Conservation (phyloP, 2,113 vertebrate species). For the Rhinopomastus cyanomelas region DNA sequence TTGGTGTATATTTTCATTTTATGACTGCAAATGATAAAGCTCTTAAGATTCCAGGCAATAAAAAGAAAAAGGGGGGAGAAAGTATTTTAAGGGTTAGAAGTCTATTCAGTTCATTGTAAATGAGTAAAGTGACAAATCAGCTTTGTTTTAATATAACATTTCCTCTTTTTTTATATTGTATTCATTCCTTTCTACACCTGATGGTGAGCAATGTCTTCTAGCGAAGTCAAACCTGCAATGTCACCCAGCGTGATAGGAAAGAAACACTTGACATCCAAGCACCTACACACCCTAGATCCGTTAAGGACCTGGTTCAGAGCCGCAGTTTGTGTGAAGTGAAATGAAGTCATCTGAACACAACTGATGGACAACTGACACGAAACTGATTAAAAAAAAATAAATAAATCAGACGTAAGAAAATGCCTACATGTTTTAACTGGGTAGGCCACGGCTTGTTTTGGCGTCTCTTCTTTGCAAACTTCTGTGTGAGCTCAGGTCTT, state of each 20-base stretch:
- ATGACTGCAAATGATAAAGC: slow-evolving; percentile 87
- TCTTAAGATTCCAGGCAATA: slow-evolving; percentile 85
- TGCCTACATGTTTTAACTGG: neutral
- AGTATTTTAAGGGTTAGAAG: slow-evolving; percentile 80
- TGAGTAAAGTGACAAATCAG: slow-evolving; percentile 74
- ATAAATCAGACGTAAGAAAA: neutral
- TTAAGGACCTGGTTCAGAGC: neutral
- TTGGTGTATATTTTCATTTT: slow-evolving; percentile 88
- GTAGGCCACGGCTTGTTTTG: neutral
- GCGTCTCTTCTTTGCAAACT: neutral
- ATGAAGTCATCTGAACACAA: neutral
- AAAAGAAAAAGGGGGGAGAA: slow-evolving; percentile 68
- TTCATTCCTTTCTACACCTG: slow-evolving; percentile 27
- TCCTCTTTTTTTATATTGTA: slow-evolving; percentile 34
- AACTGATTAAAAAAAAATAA: neutral
- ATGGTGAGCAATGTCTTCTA: neutral
- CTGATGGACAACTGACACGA: neutral
- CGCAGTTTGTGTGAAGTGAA: neutral
- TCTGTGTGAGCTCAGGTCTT: neutral
- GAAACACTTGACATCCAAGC: neutral
- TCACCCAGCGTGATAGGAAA: slow-evolving; percentile 3
- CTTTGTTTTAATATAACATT: slow-evolving; percentile 52
- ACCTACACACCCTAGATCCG: neutral
- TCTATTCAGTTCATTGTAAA: slow-evolving; percentile 72
- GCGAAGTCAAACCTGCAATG: slow-evolving; percentile 41